Percentiles rank a stretch among this genome's conserved stretches.
phyloP scores from a whole-genome alignment of 2,888 invertebrate species.

The Megaustenia siamemsis region DNA sequence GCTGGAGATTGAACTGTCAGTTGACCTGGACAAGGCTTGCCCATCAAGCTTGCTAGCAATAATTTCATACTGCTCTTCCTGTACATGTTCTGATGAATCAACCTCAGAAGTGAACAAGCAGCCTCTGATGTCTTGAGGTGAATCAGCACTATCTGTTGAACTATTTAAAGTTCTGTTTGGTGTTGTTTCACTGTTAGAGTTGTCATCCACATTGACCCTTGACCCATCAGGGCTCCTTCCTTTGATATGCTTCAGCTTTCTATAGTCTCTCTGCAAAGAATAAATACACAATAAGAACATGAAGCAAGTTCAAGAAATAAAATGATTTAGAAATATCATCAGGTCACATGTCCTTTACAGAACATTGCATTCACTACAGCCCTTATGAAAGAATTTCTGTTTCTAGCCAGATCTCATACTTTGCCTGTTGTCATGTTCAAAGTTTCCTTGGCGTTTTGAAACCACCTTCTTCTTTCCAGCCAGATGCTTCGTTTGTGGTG shows the following conservation, averaged over 20 bases:
- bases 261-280: slow-evolving; percentile 29
- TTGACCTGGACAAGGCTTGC: background rate
- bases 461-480: too few relatives aligned
- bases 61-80: background rate
- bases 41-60: background rate
- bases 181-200: slow-evolving; percentile 8
- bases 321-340: too few relatives aligned
- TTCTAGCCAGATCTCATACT: too few relatives aligned
- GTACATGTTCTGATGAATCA: slow-evolving; percentile 3
- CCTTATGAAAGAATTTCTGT: too few relatives aligned
- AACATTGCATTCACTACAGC: too few relatives aligned
- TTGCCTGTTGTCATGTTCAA: too few relatives aligned
- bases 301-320: too few relatives aligned
- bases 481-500: too few relatives aligned
- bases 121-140: background rate
- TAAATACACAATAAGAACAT: background rate
- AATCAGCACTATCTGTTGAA: slow-evolving; percentile 23
- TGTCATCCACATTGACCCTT: background rate
- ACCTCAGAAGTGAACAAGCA: too few relatives aligned
- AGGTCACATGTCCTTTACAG: too few relatives aligned
- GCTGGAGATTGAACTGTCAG: background rate
- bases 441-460: too few relatives aligned
- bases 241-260: slow-evolving; percentile 13
- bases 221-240: slow-evolving; percentile 19
- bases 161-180: background rate